Percentiles rank a stretch among this genome's conserved stretches.
Evolutionary conservation across 2,797 vertebrate species (phyloP).

Genomic region (Lacerta agilis): DNA sequence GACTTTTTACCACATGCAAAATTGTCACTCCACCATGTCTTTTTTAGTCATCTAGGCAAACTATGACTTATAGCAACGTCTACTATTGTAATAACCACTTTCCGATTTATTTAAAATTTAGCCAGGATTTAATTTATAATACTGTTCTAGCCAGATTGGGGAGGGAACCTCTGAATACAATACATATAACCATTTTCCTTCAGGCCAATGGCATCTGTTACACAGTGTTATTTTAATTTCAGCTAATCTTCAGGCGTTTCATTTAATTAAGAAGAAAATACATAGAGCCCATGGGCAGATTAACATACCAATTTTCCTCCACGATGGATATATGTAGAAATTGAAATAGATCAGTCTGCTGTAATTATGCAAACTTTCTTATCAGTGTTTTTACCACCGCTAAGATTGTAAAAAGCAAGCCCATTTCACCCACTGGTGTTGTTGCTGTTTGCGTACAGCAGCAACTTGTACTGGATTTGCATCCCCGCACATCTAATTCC

Average conservation of each 20-base stretch:
- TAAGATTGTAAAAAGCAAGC: not conserved
- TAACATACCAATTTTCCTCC: accelerated
- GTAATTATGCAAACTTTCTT: not conserved
- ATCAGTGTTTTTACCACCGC: not conserved
- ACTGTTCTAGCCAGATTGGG: not conserved
- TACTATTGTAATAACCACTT: not conserved
- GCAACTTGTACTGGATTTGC: not conserved
- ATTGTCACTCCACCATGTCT: not conserved
- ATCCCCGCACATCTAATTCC: not conserved
- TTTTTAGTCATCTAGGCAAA: not conserved
- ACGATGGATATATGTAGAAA: not conserved
- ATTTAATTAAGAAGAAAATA: not conserved
- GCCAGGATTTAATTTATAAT: not conserved
- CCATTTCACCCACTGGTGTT: not conserved
- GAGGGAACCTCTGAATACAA: not conserved
- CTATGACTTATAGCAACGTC: constrained; percentile 35
- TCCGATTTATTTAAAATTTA: accelerated
- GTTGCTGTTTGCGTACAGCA: not conserved
- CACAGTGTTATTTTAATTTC: not conserved
- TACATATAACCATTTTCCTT: not conserved
- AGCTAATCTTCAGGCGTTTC: not conserved
- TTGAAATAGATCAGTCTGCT: not conserved
- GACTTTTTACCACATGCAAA: not conserved
- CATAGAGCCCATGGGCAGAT: not conserved
- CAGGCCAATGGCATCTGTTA: not conserved